Percentiles rank a stretch among this genome's conserved stretches.
Conservation (phyloP, 2,797 vertebrate species). For the Neolamprologus multifasciatus region DNA sequence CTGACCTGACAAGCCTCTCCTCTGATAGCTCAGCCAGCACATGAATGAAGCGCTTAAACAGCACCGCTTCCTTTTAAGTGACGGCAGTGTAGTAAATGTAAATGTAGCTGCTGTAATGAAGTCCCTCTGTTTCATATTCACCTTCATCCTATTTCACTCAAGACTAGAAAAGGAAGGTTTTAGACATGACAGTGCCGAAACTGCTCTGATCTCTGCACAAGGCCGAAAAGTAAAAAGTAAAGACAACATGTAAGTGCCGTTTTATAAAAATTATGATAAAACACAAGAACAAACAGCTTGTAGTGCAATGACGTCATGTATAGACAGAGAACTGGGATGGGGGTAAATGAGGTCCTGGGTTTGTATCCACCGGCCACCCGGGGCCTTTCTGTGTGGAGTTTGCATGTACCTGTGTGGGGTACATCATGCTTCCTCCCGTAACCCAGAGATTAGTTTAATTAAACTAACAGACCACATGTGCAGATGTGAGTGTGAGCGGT, state of each 20-base stretch:
- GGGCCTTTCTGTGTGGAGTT: background rate
- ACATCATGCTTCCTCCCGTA: background rate
- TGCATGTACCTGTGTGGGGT: background rate
- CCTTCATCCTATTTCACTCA: too few relatives aligned
- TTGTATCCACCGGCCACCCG: background rate
- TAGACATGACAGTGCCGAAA: background rate
- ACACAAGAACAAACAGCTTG: background rate
- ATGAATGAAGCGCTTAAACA: background rate
- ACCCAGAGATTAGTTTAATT: background rate
- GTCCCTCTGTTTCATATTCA: background rate
- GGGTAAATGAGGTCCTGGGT: background rate
- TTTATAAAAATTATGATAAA: background rate
- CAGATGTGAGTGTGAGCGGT: background rate
- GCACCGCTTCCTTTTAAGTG: background rate
- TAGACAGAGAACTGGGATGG: background rate
- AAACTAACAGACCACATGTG: background rate
- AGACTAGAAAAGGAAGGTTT: background rate
- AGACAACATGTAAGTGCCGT: background rate
- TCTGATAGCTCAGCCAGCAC: constrained; percentile 53
- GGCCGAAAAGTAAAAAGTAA: background rate
- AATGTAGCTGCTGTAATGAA: background rate
- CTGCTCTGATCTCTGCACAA: background rate
- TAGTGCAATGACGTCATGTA: background rate
- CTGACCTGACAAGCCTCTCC: constrained; percentile 50
- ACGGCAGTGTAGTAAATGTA: background rate